Evolutionary conservation across 2,797 vertebrate species (phyloP), one percentile per base, ranked within the genome.

Genomic region (Coluber constrictor): DNA sequence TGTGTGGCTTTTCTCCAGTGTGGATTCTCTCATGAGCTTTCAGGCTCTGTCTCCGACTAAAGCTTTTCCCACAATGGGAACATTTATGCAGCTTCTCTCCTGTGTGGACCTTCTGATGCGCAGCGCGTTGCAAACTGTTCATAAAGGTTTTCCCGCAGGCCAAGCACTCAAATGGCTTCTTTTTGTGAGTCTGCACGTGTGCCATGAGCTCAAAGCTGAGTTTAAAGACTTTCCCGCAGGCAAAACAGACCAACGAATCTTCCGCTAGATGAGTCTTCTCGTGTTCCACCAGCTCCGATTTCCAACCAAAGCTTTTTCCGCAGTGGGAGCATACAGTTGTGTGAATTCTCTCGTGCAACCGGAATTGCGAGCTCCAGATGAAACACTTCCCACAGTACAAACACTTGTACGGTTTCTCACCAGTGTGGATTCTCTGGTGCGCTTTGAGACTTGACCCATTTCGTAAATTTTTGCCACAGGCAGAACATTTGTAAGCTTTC

Each of bases 1-100:
- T 93, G 66, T 95, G 96, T 6, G 87, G 94, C 88, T 96, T 96
- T 32, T 96, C 95, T 86, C 95, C 95, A 9, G 94, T 94, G 88
- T 97, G 97, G 92, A 94, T 93, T 94, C 95, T 93, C 74, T 96
- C 86, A 63, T 97, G 97, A 92, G 94, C 94, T 63, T 95, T 95
- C 37, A 97, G 96, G 29, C 95, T 96, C 87, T 95, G 92, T 51
- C 95, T 96, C 92, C 96, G 95, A 92, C 57, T 29, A 59, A 90
- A 59, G 56, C 18, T 47, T 27, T 90, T 90, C 16, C 70, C 55
- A 43, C 90, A 96, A 54, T 95, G 93, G 66, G 91, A 94, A 94
- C 96, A 96, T 27, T 94, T 95, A 92, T 96, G 95, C 13, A 92
- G 96, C 12, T 90, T 83, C 37, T 90, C 55, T 16, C 32, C 56